Base-by-base conservation (phyloP, 2,888 invertebrate species). In the Spisula subtruncata region DNA sequence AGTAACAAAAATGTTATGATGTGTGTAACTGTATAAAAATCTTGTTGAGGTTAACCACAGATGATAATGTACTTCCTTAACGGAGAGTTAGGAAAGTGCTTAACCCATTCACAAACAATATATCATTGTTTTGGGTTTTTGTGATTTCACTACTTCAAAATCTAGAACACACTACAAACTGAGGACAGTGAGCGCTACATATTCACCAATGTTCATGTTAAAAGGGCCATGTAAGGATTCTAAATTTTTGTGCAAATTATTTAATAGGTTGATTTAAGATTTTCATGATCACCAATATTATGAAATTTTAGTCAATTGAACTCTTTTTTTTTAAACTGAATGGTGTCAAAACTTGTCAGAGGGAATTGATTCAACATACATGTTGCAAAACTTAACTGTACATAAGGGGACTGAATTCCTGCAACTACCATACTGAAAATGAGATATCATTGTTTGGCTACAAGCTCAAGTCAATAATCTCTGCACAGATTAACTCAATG, bases 21-120 rank as follows among this genome's bases (percentile, higher is more conserved):
- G 32, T 75, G 16, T 20, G 12, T 75, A 75, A 32, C 35, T 16
- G 16, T 35, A 75, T 35, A 75, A 66, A 75, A 75, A 75, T 32
- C 32, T 35, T 75, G 2, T 35, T 75, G 75, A 75, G 75, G 75
- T 75, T 75, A 75, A 75, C 75, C 75, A 75, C 75, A 75, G 29
- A 35, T 4, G 10, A 16, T 32, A 35, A 35, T 75, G 75, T 75
- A 75, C 75, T 75, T 75, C 75, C 75, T 75, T 32, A 32, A 75
- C 35, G 32, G 14, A 35, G 32, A 75, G 60, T 75, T 32, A 75
- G 32, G 18, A 32, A 75, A 75, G 75, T 75, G 35, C 75, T 75
- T 75, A 12, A 75, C 25, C n/a, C 75, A 16, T 32, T 18, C 32
- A 35, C 1, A 32, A 75, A 75, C 75, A 75, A 75, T 75, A 35